Evolutionary conservation across 2,888 invertebrate genomes (phyloP).

Genomic region (Plutella xylostella): DNA sequence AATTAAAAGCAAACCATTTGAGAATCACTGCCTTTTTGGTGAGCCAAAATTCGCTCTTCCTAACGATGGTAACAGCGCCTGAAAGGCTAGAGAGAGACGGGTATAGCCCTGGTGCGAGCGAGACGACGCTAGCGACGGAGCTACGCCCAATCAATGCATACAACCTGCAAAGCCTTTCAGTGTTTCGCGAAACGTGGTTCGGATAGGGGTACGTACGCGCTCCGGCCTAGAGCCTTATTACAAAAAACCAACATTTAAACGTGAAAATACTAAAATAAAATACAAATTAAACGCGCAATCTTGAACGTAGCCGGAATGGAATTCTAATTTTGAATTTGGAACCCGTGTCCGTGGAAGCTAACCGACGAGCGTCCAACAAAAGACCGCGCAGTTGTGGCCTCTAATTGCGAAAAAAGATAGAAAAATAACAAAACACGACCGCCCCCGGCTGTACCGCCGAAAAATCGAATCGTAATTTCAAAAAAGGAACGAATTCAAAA

Average conservation of each 20-base stretch:
- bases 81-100: conserved; percentile 28
- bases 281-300: neutral
- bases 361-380: conserved; percentile 33
- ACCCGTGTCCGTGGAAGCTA: too few relatives aligned
- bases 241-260: conserved; percentile 18
- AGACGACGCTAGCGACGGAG: conserved; percentile 34
- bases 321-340: too few relatives aligned
- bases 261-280: conserved; percentile 28
- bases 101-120: conserved; percentile 24
- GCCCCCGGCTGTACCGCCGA: too few relatives aligned
- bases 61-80: conserved; percentile 33
- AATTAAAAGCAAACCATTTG: conserved; percentile 35
- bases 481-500: conserved; percentile 12
- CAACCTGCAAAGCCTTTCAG: conserved; percentile 53
- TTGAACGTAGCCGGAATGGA: too few relatives aligned
- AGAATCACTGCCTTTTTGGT: conserved; percentile 38
- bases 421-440: too few relatives aligned
- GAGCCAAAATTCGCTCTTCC: conserved; percentile 59
- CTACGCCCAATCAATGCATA: conserved; percentile 67
- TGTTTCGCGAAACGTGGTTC: conserved; percentile 32
- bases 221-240: neutral
- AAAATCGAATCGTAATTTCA: too few relatives aligned
- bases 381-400: conserved; percentile 35
- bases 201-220: neutral
- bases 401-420: conserved; percentile 25